Conservation (phyloP, 2,888 invertebrate genomes). For the Colostygia pectinataria region DNA sequence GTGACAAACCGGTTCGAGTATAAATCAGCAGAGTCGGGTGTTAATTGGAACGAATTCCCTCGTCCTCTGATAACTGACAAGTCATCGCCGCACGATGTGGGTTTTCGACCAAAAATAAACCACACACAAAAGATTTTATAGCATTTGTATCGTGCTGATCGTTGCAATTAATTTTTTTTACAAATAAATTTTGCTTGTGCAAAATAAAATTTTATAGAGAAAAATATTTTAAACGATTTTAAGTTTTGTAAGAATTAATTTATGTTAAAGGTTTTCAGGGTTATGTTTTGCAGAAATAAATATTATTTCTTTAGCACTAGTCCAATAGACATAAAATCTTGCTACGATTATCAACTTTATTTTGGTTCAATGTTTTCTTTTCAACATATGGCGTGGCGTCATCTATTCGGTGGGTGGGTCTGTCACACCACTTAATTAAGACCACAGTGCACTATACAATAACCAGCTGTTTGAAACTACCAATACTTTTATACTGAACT, state of each 20-base stretch:
- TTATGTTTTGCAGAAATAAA: no score
- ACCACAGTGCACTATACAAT: background rate
- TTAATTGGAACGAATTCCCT: slow-evolving; percentile 78
- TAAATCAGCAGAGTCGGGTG: slow-evolving; percentile 71
- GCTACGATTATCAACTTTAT: background rate
- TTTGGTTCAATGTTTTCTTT: slow-evolving; percentile 4
- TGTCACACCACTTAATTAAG: slow-evolving; percentile 43
- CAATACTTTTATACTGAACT: no score
- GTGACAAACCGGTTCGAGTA: slow-evolving; percentile 57
- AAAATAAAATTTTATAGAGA: slow-evolving; percentile 10
- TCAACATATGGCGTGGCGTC: slow-evolving; percentile 29
- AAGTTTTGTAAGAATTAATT: background rate
- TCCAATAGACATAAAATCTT: no score
- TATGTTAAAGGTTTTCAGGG: background rate
- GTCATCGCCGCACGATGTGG: slow-evolving; percentile 37
- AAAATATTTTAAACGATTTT: background rate
- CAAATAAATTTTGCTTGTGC: slow-evolving; percentile 3
- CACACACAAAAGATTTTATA: slow-evolving; percentile 23
- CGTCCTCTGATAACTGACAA: slow-evolving; percentile 55
- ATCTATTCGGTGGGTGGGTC: slow-evolving; percentile 26
- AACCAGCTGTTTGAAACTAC: background rate
- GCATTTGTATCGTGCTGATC: slow-evolving; percentile 28
- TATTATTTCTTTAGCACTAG: no score
- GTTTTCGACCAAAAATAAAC: slow-evolving; percentile 32
- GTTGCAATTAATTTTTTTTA: slow-evolving; percentile 23